phyloP scores from a whole-genome alignment of 1,140 invertebrate genomes.

The Hermatobates lingyangjiaoensis region DNA sequence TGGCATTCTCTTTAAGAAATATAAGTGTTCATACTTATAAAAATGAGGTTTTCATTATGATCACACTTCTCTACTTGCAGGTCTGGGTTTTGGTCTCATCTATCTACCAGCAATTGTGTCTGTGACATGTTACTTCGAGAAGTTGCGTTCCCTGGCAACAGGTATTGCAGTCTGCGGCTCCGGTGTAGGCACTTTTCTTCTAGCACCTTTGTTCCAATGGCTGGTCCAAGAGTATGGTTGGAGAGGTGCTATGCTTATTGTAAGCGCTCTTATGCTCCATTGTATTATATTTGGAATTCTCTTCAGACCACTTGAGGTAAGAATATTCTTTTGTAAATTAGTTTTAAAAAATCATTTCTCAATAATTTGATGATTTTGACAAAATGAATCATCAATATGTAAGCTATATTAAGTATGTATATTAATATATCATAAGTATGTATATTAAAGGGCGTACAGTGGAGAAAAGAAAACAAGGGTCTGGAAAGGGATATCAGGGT shows the following conservation, averaged over 20 bases:
- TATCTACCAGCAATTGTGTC: slow-evolving; percentile 88
- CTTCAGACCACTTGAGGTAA: slow-evolving; percentile 38
- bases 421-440: no score
- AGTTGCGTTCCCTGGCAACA: slow-evolving; percentile 73
- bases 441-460: no score
- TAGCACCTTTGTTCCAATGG: slow-evolving; percentile 52
- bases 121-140: slow-evolving; percentile 87
- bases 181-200: slow-evolving; percentile 66
- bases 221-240: slow-evolving; percentile 29
- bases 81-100: slow-evolving; percentile 81
- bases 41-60: no score
- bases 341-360: no score
- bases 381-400: no score
- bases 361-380: no score
- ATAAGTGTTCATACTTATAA: no score
- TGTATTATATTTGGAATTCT: slow-evolving; percentile 68
- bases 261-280: slow-evolving; percentile 58
- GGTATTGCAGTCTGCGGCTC: slow-evolving; percentile 89
- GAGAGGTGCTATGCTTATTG: slow-evolving; percentile 42
- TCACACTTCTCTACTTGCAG: slow-evolving; percentile 26
- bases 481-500: no score
- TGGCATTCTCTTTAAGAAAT: no score
- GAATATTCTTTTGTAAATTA: neutral
- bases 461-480: no score
- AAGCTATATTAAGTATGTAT: no score